phyloP scores from a whole-genome alignment of 2,113 vertebrate genomes.

The Dromiciops gliroides region DNA sequence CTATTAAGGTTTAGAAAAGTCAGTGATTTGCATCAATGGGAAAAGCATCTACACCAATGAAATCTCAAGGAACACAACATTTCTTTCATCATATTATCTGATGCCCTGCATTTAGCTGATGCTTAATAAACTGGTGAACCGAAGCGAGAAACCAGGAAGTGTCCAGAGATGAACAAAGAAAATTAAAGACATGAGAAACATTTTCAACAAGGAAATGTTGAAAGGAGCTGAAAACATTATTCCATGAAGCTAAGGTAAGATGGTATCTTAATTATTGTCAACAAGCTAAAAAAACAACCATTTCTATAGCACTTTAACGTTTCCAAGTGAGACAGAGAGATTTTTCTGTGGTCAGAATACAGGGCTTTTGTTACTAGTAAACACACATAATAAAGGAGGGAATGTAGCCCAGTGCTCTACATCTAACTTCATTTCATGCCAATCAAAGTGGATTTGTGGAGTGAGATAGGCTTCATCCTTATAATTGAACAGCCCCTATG shows the following conservation, averaged over 20 bases:
- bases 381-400: background rate
- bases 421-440: background rate
- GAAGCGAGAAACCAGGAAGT: background rate
- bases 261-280: background rate
- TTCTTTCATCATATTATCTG: background rate
- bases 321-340: background rate
- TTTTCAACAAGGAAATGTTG: background rate
- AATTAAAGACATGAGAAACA: background rate
- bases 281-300: background rate
- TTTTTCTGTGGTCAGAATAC: background rate
- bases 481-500: background rate
- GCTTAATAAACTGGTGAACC: background rate
- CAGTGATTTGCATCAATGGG: background rate
- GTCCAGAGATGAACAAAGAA: background rate
- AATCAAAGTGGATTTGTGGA: background rate
- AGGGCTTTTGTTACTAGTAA: background rate
- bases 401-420: background rate
- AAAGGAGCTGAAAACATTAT: background rate
- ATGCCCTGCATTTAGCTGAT: background rate
- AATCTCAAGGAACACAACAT: background rate
- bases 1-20: slow-evolving; percentile 14
- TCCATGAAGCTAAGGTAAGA: background rate
- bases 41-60: background rate
- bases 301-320: background rate
- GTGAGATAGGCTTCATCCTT: background rate